These are phyloP conservation scores for Microctonus brassicae DNA, from an alignment of 2,888 invertebrate species.

Conservation along the genomic window DNA sequence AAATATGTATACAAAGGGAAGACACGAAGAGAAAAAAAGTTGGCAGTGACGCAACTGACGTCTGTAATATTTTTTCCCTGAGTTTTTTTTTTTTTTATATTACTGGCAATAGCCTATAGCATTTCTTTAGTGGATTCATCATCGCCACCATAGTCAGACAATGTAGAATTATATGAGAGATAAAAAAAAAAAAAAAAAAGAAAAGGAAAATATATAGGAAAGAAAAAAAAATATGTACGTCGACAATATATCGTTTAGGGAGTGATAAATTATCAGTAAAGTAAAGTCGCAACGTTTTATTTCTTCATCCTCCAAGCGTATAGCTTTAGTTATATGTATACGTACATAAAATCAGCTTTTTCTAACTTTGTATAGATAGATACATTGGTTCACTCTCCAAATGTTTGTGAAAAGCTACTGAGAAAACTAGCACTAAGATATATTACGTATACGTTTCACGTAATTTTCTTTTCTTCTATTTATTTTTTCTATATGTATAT, in stretches of 20 bases:
- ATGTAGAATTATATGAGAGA: neutral
- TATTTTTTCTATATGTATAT: neutral
- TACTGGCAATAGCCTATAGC: neutral
- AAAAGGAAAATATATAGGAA: neutral
- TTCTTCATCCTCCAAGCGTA: neutral
- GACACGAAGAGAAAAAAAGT: neutral
- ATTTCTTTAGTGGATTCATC: neutral
- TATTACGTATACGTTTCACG: constrained; percentile 9
- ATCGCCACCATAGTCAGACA: neutral
- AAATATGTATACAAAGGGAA: neutral
- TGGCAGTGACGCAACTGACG: neutral
- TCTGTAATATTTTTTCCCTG: neutral
- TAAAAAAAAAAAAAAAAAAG: neutral
- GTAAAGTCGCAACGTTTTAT: neutral
- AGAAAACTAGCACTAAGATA: neutral
- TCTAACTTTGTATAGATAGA: neutral
- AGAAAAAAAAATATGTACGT: neutral
- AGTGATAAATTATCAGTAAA: neutral
- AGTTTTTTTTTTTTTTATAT: neutral
- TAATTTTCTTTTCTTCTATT: neutral
- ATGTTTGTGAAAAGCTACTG: neutral
- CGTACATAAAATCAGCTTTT: neutral
- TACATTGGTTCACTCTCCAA: neutral
- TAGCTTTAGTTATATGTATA: neutral
- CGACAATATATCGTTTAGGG: neutral